These are phyloP conservation scores for Megaptera novaeangliae DNA, from an alignment of 2,113 vertebrate species.

Conservation along the genomic window DNA sequence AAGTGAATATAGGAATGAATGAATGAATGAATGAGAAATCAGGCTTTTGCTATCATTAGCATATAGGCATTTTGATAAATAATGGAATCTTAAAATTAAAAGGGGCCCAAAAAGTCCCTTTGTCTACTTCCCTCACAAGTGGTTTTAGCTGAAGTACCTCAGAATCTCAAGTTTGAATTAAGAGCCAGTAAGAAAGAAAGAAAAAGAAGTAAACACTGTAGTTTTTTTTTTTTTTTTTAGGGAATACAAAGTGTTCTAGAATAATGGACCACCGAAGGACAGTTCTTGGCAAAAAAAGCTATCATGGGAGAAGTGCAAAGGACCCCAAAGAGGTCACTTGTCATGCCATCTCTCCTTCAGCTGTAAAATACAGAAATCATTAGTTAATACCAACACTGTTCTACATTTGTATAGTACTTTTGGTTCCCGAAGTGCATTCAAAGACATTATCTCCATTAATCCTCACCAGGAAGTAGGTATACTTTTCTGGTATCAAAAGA, in stretches of 20 bases:
- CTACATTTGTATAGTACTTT: not conserved
- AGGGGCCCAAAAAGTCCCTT: not conserved
- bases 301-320: not conserved
- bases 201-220: not conserved
- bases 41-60: not conserved
- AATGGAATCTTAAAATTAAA: not conserved
- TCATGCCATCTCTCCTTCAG: not conserved
- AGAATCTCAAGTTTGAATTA: not conserved
- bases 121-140: not conserved
- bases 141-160: not conserved
- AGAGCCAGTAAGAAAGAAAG: not conserved
- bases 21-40: not conserved
- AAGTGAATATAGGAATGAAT: not conserved
- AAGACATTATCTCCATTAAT: not conserved
- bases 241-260: not conserved
- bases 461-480: not conserved
- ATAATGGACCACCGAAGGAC: not conserved
- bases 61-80: not conserved
- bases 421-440: not conserved
- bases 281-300: not conserved
- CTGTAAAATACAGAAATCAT: not conserved
- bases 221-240: not conserved
- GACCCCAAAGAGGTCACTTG: not conserved
- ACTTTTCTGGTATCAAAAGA: not conserved
- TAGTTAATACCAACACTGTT: not conserved